Percentiles rank a stretch among this genome's conserved stretches.
Conservation (phyloP, 2,888 invertebrate species). For the Drosophila picticornis region DNA sequence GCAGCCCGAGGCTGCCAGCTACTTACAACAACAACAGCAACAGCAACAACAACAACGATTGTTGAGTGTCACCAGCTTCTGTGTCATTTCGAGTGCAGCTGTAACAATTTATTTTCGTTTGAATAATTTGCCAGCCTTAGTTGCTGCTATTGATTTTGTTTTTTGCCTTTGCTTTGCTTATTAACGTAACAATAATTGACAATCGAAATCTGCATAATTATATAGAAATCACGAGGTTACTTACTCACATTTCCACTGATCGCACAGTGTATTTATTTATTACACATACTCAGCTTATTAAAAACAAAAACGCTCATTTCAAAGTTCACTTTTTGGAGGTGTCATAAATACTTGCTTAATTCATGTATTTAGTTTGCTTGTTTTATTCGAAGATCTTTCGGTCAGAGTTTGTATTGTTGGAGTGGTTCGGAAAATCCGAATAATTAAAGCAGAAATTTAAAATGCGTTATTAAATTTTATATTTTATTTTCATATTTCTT, state of each 20-base stretch:
- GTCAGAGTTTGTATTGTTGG: background rate
- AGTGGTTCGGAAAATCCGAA: background rate
- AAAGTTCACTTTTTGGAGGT: conserved; percentile 24
- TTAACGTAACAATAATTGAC: conserved; percentile 76
- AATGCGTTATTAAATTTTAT: too few relatives aligned
- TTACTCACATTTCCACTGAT: conserved; percentile 44
- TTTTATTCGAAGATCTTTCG: conserved; percentile 1
- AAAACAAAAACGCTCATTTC: conserved; percentile 6
- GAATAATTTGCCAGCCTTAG: conserved; percentile 73
- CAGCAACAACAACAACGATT: conserved; percentile 46
- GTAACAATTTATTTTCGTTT: conserved; percentile 64
- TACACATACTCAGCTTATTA: conserved; percentile 18
- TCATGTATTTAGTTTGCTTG: conserved; percentile 1
- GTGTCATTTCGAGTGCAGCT: conserved; percentile 77
- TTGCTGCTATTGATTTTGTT: background rate
- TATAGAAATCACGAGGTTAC: conserved; percentile 79
- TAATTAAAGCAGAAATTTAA: too few relatives aligned
- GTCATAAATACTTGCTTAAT: conserved; percentile 23
- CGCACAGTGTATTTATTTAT: conserved; percentile 31
- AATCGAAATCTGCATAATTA: conserved; percentile 75
- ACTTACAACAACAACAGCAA: conserved; percentile 26
- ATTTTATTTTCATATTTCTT: too few relatives aligned
- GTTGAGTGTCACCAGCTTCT: conserved; percentile 57
- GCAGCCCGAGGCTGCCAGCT: conserved; percentile 40
- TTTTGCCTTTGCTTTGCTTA: conserved; percentile 52